Percentiles rank a stretch among this genome's conserved stretches.
Evolutionary conservation across 2,797 vertebrate species (phyloP).

Genomic region (Macropus fuliginosus): DNA sequence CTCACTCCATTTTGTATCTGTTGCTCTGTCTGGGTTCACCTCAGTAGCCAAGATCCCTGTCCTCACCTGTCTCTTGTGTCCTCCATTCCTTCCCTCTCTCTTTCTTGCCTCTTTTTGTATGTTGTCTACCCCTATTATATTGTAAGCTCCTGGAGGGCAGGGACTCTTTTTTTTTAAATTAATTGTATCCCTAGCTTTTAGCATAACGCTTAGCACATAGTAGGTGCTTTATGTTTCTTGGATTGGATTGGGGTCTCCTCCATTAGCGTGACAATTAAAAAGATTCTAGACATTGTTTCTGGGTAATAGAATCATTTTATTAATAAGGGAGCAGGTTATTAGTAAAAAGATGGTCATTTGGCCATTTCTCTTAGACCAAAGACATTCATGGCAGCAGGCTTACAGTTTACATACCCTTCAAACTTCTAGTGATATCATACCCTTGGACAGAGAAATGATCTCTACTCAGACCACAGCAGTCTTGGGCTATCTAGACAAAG

Average conservation of each 20-base stretch:
- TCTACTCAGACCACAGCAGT: too few relatives aligned
- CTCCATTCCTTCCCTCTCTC: neutral
- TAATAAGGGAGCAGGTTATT: too few relatives aligned
- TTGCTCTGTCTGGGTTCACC: neutral
- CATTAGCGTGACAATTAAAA: neutral
- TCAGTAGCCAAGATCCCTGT: neutral
- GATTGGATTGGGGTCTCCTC: neutral
- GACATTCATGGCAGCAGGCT: too few relatives aligned
- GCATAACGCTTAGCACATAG: neutral
- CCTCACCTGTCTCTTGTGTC: neutral
- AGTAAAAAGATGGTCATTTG: too few relatives aligned
- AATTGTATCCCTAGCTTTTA: neutral
- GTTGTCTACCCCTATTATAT: neutral
- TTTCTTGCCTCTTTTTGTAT: neutral
- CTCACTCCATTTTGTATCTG: neutral
- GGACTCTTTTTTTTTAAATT: neutral
- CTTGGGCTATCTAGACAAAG: too few relatives aligned
- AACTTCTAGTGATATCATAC: too few relatives aligned
- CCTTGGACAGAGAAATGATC: too few relatives aligned
- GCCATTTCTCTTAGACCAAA: too few relatives aligned
- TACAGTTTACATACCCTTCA: too few relatives aligned
- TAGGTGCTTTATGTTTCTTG: neutral
- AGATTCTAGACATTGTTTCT: too few relatives aligned
- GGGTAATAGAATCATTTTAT: too few relatives aligned
- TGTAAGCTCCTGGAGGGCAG: neutral